Percentiles rank a stretch among this genome's conserved stretches.
Conservation (phyloP, 2,888 invertebrate species). For the Clostera curtula region DNA sequence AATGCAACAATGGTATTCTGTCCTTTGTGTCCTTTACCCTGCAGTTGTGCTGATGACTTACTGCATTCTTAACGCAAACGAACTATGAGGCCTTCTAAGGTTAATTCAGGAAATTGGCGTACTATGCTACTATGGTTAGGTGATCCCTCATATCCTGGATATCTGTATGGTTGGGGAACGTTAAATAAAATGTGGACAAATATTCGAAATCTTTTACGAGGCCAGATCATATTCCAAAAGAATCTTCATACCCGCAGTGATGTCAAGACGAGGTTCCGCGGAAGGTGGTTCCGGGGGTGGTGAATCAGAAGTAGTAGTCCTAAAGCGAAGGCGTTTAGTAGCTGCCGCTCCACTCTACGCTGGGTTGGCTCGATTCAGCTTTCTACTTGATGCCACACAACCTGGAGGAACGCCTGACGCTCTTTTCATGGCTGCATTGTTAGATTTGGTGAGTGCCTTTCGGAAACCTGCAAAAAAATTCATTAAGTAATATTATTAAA, state of each 20-base stretch:
- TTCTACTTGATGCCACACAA: slow-evolving; percentile 94
- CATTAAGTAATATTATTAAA: too few relatives aligned
- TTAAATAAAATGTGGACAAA: too few relatives aligned
- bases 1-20: too few relatives aligned
- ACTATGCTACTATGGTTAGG: too few relatives aligned
- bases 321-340: slow-evolving; percentile 91
- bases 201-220: neutral
- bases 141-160: too few relatives aligned
- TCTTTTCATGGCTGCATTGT: slow-evolving; percentile 92
- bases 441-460: slow-evolving; percentile 86
- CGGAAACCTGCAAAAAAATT: neutral
- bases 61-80: too few relatives aligned
- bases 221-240: neutral
- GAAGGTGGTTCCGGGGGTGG: slow-evolving; percentile 82
- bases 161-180: too few relatives aligned
- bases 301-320: slow-evolving; percentile 90
- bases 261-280: slow-evolving; percentile 86
- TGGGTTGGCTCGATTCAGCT: slow-evolving; percentile 93
- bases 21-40: too few relatives aligned
- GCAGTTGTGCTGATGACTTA: too few relatives aligned
- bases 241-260: slow-evolving; percentile 26
- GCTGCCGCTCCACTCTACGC: slow-evolving; percentile 84
- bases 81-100: too few relatives aligned
- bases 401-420: slow-evolving; percentile 98
- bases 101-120: too few relatives aligned